phyloP scores from a whole-genome alignment of 2,888 invertebrate species.

The Spilarctia lutea region DNA sequence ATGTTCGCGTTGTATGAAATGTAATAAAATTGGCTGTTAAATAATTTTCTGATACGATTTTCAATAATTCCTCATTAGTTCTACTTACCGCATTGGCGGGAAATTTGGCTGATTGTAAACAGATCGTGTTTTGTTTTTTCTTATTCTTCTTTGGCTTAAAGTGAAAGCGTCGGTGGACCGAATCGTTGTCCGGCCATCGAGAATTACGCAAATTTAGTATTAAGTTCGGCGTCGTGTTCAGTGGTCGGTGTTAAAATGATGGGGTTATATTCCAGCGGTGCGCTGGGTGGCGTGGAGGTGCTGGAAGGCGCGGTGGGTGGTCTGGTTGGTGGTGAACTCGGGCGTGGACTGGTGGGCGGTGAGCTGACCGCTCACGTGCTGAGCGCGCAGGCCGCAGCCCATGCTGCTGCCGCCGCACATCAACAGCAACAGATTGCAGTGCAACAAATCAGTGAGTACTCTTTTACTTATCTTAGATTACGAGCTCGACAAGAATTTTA shows the following conservation, averaged over 20 bases:
- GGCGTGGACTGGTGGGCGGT: constrained; percentile 74
- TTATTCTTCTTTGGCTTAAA: constrained; percentile 36
- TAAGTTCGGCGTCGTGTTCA: constrained; percentile 33
- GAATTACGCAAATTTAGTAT: constrained; percentile 43
- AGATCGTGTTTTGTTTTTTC: constrained; percentile 59
- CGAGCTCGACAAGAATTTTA: background rate
- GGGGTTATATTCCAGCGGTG: constrained; percentile 86
- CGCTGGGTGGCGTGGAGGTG: constrained; percentile 84
- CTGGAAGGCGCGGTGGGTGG: constrained; percentile 68
- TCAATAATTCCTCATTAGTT: constrained; percentile 11
- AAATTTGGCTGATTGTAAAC: constrained; percentile 50
- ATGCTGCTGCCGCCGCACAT: constrained; percentile 79
- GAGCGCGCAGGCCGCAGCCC: constrained; percentile 83
- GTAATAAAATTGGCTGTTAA: constrained; percentile 32
- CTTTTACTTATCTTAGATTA: background rate
- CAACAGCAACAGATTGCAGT: constrained; percentile 77
- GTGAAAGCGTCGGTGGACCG: constrained; percentile 54
- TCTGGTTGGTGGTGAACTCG: constrained; percentile 77
- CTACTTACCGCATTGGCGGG: constrained; percentile 50
- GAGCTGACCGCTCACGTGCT: constrained; percentile 80
- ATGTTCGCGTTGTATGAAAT: constrained; percentile 51
- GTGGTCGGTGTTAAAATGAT: constrained; percentile 74
- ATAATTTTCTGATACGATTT: constrained; percentile 14
- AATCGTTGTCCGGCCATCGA: constrained; percentile 48
- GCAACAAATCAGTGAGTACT: constrained; percentile 78